A percentile compares a stretch with the other conserved stretches of the same genome.
Conservation (phyloP, 2,888 invertebrate genomes). For the Gonocerus acuteangulatus region DNA sequence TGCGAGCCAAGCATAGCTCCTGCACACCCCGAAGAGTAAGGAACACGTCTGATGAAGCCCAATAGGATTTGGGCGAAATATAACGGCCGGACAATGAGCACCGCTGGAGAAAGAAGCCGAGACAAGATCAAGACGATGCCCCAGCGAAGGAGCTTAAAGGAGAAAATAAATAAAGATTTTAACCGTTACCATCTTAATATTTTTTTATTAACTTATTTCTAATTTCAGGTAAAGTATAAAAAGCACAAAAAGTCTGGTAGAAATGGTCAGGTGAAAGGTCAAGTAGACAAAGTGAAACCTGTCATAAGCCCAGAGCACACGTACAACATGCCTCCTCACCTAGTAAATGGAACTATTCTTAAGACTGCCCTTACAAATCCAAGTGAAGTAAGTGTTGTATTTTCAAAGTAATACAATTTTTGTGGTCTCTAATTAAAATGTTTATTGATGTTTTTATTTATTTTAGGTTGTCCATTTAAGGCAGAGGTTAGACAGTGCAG, state of each 20-base stretch:
- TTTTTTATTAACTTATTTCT: no score
- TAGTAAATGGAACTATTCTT: constrained; percentile 85
- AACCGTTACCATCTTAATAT: no score
- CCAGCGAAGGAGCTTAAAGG: no score
- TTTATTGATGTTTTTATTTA: background rate
- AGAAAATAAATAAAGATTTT: no score
- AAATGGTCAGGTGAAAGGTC: constrained; percentile 44
- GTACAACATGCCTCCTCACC: constrained; percentile 55
- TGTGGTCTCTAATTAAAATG: no score
- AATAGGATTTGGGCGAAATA: no score
- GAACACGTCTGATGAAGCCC: no score
- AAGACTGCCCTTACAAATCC: constrained; percentile 92
- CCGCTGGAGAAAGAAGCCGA: no score
- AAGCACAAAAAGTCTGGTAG: constrained; percentile 83
- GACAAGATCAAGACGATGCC: no score
- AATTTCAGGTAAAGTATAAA: constrained; percentile 86
- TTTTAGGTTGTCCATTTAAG: constrained; percentile 69
- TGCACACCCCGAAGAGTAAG: no score
- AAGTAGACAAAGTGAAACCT: constrained; percentile 39
- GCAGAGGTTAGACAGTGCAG: constrained; percentile 78
- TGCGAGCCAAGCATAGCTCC: no score
- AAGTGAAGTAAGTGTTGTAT: constrained; percentile 57
- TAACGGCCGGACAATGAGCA: no score
- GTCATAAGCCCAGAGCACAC: constrained; percentile 41
- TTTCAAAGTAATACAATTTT: background rate